A percentile compares a stretch with the other conserved stretches of the same genome.
Conservation (phyloP, 2,797 vertebrate species). For the Paramormyrops hopkinsi region DNA sequence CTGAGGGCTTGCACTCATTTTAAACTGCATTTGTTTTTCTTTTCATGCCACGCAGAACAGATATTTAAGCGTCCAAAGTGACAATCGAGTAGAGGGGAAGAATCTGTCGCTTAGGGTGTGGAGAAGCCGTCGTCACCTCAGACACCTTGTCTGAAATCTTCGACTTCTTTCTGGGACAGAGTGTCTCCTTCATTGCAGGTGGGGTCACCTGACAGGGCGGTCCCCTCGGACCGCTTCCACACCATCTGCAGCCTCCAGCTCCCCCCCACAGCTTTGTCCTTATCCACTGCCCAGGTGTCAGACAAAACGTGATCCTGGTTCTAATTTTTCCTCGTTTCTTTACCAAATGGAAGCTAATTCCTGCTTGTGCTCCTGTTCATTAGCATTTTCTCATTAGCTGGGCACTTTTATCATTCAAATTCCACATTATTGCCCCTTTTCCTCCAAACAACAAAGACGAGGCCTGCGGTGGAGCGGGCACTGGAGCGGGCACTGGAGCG, state of each 20-base stretch:
- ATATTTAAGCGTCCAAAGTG: neutral
- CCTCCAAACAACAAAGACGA: slow-evolving; percentile 41
- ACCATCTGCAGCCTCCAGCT: slow-evolving; percentile 30
- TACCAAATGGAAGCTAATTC: slow-evolving; percentile 47
- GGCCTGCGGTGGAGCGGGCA: neutral
- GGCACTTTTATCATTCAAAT: slow-evolving; percentile 65
- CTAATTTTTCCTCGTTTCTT: slow-evolving; percentile 49
- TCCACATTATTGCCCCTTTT: slow-evolving; percentile 41
- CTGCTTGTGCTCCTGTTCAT: slow-evolving; percentile 41
- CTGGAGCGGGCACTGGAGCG: neutral
- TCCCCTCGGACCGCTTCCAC: slow-evolving; percentile 32
- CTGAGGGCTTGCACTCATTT: neutral
- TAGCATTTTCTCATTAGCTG: slow-evolving; percentile 65
- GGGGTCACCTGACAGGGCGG: slow-evolving; percentile 37
- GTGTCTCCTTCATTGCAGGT: slow-evolving; percentile 31
- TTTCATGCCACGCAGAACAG: neutral
- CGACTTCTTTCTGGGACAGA: slow-evolving; percentile 31
- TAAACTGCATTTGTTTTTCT: neutral
- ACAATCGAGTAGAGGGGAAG: slow-evolving; percentile 7
- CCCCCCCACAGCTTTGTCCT: slow-evolving; percentile 44
- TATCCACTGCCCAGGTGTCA: slow-evolving; percentile 55
- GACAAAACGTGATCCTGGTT: slow-evolving; percentile 36
- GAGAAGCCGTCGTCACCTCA: slow-evolving; percentile 29
- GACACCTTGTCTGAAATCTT: slow-evolving; percentile 35
- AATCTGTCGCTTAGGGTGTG: neutral